These are phyloP conservation scores for Xenops minutus DNA, from an alignment of 2,797 vertebrate species.

Conservation along the genomic window DNA sequence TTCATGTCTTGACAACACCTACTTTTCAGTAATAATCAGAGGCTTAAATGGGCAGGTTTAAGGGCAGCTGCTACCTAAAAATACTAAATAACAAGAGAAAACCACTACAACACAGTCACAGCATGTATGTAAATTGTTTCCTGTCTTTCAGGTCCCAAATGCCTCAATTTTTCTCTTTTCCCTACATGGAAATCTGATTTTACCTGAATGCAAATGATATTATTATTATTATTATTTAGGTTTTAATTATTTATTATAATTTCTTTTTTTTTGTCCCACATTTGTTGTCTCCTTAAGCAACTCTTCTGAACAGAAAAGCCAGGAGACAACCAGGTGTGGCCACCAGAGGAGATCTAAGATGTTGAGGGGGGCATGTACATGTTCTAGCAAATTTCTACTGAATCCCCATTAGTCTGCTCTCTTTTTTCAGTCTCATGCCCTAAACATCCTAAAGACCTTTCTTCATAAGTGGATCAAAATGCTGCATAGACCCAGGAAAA, in stretches of 20 bases:
- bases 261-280: neutral
- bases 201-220: neutral
- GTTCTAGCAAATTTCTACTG: neutral
- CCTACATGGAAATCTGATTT: neutral
- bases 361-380: fast-evolving
- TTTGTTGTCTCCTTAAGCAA: neutral
- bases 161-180: fast-evolving
- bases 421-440: neutral
- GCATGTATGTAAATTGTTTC: neutral
- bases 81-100: neutral
- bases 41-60: neutral
- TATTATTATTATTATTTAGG: neutral
- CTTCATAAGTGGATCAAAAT: neutral
- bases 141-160: neutral
- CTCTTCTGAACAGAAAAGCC: neutral
- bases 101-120: neutral
- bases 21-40: neutral
- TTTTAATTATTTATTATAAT: neutral
- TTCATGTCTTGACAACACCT: neutral
- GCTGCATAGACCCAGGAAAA: neutral
- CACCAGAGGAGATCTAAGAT: neutral
- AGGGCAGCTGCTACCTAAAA: neutral
- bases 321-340: neutral
- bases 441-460: neutral
- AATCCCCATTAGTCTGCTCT: neutral